Conservation (phyloP, 2,113 vertebrate genomes). For the Peromyscus maniculatus region DNA sequence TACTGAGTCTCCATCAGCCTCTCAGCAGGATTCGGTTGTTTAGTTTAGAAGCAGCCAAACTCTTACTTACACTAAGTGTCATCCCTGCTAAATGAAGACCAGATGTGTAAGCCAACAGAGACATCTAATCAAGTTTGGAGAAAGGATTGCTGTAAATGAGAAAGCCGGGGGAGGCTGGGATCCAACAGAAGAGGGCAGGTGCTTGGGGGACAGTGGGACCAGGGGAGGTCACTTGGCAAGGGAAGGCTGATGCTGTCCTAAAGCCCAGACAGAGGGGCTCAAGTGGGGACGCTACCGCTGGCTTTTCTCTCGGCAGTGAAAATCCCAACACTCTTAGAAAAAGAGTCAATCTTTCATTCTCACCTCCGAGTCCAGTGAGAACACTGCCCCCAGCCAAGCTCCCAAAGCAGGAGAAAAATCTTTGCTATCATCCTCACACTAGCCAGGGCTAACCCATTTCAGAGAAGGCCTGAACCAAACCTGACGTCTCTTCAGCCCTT, state of each 20-base stretch:
- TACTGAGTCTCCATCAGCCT: neutral
- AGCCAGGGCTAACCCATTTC: neutral
- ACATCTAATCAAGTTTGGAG: constrained; percentile 25
- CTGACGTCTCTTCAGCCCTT: neutral
- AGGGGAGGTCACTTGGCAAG: neutral
- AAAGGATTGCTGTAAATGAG: constrained; percentile 34
- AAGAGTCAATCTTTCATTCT: neutral
- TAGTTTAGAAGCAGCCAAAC: constrained; percentile 60
- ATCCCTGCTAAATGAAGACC: constrained; percentile 65
- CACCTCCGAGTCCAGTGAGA: neutral
- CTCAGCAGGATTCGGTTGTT: neutral
- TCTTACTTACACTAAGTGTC: constrained; percentile 58
- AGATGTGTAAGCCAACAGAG: constrained; percentile 57
- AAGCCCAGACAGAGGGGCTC: neutral
- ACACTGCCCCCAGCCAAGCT: neutral
- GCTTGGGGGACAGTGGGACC: neutral
- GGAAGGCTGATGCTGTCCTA: neutral
- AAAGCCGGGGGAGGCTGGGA: neutral
- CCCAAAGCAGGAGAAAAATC: no score
- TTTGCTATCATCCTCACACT: neutral
- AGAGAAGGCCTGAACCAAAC: neutral
- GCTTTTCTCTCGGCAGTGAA: neutral
- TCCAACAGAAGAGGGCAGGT: neutral
- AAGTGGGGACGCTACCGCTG: neutral
- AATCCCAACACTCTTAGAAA: neutral